A percentile compares a stretch with the other conserved stretches of the same genome.
Evolutionary conservation across 2,113 vertebrate species (phyloP).

Genomic region (Rissa tridactyla): DNA sequence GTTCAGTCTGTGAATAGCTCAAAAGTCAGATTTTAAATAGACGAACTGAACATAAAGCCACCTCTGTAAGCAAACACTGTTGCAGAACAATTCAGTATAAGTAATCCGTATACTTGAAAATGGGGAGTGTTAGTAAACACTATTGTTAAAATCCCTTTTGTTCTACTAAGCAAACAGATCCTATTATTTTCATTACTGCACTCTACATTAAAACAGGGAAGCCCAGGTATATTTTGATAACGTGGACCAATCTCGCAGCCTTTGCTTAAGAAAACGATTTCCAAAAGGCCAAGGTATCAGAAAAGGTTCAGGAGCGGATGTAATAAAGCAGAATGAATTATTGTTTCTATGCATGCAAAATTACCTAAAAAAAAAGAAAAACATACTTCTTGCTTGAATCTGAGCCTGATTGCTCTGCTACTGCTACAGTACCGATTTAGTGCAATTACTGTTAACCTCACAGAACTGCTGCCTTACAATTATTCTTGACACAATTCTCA

Average conservation of each 20-base stretch:
- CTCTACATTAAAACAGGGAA: slow-evolving; percentile 58
- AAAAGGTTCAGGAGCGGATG: background rate
- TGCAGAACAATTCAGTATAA: slow-evolving; percentile 71
- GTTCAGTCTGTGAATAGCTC: slow-evolving; percentile 61
- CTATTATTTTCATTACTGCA: slow-evolving; percentile 67
- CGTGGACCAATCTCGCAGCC: slow-evolving; percentile 17
- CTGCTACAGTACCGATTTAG: background rate
- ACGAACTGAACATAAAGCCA: slow-evolving; percentile 62
- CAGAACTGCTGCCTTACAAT: background rate
- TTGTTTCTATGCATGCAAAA: slow-evolving; percentile 16
- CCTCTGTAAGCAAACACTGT: slow-evolving; percentile 73
- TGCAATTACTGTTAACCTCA: background rate
- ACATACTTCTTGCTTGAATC: background rate
- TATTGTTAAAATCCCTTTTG: slow-evolving; percentile 74
- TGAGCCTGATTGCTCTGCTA: background rate
- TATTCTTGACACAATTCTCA: background rate
- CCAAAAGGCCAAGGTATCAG: slow-evolving; percentile 45
- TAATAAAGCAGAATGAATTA: slow-evolving; percentile 31
- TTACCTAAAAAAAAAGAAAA: slow-evolving; percentile 4
- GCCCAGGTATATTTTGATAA: slow-evolving; percentile 39
- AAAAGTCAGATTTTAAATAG: slow-evolving; percentile 71
- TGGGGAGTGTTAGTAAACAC: slow-evolving; percentile 72
- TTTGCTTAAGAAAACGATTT: slow-evolving; percentile 42
- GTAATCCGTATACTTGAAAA: slow-evolving; percentile 68
- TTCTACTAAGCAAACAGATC: slow-evolving; percentile 72